Evolutionary conservation across 2,113 vertebrate species (phyloP), one percentile per base, ranked within the genome.

Genomic region (Melanocharis versteri): DNA sequence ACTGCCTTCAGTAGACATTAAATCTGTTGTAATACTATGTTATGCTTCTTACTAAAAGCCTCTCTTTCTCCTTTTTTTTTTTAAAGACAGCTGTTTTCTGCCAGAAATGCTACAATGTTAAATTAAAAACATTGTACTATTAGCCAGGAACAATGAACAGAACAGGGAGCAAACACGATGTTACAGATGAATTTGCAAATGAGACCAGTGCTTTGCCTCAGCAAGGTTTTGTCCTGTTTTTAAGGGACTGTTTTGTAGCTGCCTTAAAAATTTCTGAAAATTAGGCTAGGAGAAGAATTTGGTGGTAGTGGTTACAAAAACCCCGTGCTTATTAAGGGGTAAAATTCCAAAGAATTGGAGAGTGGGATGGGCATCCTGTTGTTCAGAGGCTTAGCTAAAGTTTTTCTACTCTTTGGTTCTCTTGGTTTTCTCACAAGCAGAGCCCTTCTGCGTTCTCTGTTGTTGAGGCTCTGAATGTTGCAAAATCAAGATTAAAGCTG

Each of bases 11-110:
- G 68, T 69, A 76, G 90, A 93, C 92, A 94, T 96, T 86, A 86
- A 95, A 77, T 96, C 94, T 96, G 86, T 93, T 90, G 83, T 88
- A 94, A 95, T 89, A 69, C 72, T 92, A 11, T 83, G 44, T 92
- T 96, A 78, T 73, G 45, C 56, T 65, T 83, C 56, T 92, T 83
- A 53, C 75, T 93, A 89, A 96, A 94, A 96, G 96, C 83, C 60
- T 86, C 54, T 93, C 56, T 79, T 91, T 91, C 40, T 87, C n/a
- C 7, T 64, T 68, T 73, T 53, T 48, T 85, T 53, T 80, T 61
- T 12, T 11, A 37, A 47, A 86, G 72, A 75, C 91, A 94, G 95
- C 87, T 94, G 91, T 83, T 96, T 95, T 92, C 83, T 96, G 82
- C 90, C 71, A 96, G 90, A 92, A 96, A 81, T 51, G 66, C 47